Evolutionary conservation across 2,113 vertebrate species (phyloP).

Genomic region (Turdus rufiventris): DNA sequence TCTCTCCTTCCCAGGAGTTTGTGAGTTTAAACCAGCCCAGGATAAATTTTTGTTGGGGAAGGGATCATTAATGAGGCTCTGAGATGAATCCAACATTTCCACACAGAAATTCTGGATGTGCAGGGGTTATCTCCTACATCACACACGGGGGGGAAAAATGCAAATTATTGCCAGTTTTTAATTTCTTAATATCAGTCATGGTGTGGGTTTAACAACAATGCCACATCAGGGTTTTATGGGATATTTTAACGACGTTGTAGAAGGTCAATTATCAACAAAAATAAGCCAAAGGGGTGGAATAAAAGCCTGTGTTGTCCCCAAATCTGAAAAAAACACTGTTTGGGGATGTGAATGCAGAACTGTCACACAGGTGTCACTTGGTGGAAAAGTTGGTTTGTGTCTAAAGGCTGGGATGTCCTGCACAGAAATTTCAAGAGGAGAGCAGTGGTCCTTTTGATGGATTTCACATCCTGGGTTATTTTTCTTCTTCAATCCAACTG

Average conservation of each 20-base stretch:
- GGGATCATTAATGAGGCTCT: background rate
- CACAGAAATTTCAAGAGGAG: background rate
- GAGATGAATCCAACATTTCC: background rate
- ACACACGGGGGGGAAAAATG: background rate
- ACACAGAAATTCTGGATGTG: background rate
- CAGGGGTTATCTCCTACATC: background rate
- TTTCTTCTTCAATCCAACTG: background rate
- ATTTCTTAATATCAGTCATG: background rate
- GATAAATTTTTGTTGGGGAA: background rate
- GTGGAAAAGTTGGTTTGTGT: background rate
- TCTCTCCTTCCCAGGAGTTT: background rate
- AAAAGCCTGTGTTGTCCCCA: background rate
- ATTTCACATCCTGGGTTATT: background rate
- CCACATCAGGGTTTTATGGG: rapidly evolving
- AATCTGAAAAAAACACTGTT: rapidly evolving
- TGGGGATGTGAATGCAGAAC: background rate
- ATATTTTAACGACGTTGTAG: background rate
- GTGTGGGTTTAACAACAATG: too few species aligned
- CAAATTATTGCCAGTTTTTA: background rate
- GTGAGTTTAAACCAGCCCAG: background rate
- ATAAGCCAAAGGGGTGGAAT: background rate
- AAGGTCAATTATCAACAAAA: background rate
- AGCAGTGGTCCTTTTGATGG: rapidly evolving
- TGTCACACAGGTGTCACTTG: background rate
- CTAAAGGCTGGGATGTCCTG: background rate